A percentile compares a stretch with the other conserved stretches of the same genome.
phyloP scores from a whole-genome alignment of 2,797 vertebrate species.

The Urocyon cinereoargenteus region DNA sequence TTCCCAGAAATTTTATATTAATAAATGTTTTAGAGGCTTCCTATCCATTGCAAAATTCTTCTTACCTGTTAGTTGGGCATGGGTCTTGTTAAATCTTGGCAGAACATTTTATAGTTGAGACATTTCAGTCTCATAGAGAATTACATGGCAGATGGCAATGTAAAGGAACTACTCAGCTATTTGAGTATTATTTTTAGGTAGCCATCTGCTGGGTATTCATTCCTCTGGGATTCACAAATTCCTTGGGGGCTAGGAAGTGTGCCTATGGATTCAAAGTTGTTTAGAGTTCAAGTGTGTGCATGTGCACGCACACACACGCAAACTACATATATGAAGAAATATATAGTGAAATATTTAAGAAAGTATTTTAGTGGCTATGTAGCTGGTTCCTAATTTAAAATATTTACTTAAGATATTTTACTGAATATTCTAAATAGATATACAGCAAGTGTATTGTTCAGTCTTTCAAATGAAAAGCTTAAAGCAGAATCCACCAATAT shows the following conservation, averaged over 20 bases:
- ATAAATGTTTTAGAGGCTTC: slow-evolving; percentile 32
- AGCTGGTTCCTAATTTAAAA: background rate
- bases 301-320: background rate
- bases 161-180: slow-evolving; percentile 76
- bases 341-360: background rate
- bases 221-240: slow-evolving; percentile 66
- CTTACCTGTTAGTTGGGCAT: slow-evolving; percentile 61
- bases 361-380: background rate
- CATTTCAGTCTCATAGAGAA: slow-evolving; percentile 77
- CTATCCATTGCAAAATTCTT: slow-evolving; percentile 43
- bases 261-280: slow-evolving; percentile 11
- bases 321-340: background rate
- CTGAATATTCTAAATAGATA: background rate
- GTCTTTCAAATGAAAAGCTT: background rate
- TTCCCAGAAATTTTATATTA: slow-evolving; percentile 16
- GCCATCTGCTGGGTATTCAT: slow-evolving; percentile 77
- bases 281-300: background rate
- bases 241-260: slow-evolving; percentile 34
- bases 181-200: slow-evolving; percentile 68
- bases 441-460: background rate
- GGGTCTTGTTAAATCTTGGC: slow-evolving; percentile 66
- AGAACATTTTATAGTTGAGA: slow-evolving; percentile 78
- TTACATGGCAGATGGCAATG: slow-evolving; percentile 80
- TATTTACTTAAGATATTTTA: background rate
- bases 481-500: background rate